These are phyloP conservation scores for Cephus rjabovi DNA, from an alignment of 2,888 invertebrate genomes.

Conservation along the genomic window DNA sequence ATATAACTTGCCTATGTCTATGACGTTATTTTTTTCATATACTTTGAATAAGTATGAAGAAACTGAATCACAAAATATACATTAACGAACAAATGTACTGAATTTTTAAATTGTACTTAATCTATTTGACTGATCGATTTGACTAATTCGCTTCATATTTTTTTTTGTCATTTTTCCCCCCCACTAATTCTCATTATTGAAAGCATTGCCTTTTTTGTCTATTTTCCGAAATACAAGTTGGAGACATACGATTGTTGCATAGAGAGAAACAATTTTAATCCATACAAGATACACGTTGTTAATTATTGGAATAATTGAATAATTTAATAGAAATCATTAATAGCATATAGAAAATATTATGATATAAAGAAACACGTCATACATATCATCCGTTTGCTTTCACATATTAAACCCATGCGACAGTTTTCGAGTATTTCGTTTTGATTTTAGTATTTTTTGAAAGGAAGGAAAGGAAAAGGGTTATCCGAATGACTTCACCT, in stretches of 20 bases:
- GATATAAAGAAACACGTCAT: too few species aligned
- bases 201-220: neutral
- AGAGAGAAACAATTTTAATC: neutral
- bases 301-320: neutral
- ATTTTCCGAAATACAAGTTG: neutral
- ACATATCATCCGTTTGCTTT: too few species aligned
- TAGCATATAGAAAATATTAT: too few species aligned
- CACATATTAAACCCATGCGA: too few species aligned
- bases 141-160: neutral
- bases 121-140: neutral
- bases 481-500: too few species aligned
- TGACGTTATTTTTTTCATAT: neutral
- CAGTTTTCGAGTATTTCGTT: too few species aligned
- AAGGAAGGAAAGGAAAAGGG: too few species aligned
- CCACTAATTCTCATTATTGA: neutral
- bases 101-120: neutral
- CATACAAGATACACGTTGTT: neutral
- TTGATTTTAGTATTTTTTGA: too few species aligned
- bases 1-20: neutral
- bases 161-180: neutral
- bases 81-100: neutral
- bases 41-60: neutral
- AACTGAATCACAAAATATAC: neutral
- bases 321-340: too few species aligned
- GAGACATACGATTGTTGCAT: neutral